phyloP scores from a whole-genome alignment of 2,888 invertebrate genomes.

The Embidobia sp. region DNA sequence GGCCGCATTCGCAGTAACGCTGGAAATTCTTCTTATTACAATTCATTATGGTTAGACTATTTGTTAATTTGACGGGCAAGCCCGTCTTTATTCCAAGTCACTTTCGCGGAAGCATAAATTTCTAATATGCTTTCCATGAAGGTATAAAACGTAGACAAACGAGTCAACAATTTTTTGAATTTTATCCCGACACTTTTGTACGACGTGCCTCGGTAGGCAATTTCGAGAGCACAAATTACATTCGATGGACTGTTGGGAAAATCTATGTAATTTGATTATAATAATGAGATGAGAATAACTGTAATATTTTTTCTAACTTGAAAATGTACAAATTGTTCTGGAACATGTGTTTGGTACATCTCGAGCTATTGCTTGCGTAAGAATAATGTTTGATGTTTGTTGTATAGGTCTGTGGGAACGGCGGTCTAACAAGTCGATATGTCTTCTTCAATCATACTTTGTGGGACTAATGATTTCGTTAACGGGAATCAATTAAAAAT shows the following conservation, averaged over 20 bases:
- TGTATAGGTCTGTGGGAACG: constrained; percentile 33
- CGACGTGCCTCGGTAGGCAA: constrained; percentile 8
- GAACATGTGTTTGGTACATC: constrained; percentile 4
- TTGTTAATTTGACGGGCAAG: constrained; percentile 51
- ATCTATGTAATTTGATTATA: constrained; percentile 18
- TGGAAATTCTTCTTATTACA: constrained; percentile 47
- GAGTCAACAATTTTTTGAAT: constrained; percentile 16
- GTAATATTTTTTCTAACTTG: constrained; percentile 10
- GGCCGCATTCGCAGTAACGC: constrained; percentile 25
- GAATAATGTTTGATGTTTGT: constrained; percentile 28
- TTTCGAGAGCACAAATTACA: constrained; percentile 10
- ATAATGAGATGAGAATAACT: constrained; percentile 31
- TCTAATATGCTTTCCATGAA: constrained; percentile 33
- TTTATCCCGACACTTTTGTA: constrained; percentile 3
- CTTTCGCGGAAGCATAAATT: constrained; percentile 55
- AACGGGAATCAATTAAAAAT: constrained; percentile 13
- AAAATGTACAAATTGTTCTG: constrained; percentile 19
- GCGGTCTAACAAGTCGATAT: constrained; percentile 10
- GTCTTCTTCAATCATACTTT: constrained; percentile 29
- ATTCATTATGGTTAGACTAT: constrained; percentile 48
- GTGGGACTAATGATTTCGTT: constrained; percentile 11
- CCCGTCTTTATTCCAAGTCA: constrained; percentile 33
- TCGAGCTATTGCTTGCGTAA: constrained; percentile 14
- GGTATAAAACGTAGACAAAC: constrained; percentile 34
- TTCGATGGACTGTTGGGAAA: constrained; percentile 2